Percentiles rank a stretch among this genome's conserved stretches.
Evolutionary conservation across 2,888 invertebrate genomes (phyloP).

Genomic region (Cerastis rubricosa): DNA sequence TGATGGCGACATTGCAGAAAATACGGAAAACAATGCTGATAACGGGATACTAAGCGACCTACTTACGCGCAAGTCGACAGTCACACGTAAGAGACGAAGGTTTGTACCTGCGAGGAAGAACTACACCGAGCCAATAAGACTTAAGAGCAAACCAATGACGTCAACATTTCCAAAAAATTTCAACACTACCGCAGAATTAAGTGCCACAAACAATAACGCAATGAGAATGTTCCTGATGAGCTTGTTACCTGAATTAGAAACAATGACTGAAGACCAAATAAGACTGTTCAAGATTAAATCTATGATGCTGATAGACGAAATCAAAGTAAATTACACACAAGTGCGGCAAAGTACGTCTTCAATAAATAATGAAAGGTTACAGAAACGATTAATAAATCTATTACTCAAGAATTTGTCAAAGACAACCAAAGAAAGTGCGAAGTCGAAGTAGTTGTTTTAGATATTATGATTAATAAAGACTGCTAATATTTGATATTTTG

Average conservation of each 20-base stretch:
- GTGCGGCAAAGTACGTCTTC: conserved; percentile 31
- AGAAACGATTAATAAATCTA: conserved; percentile 70
- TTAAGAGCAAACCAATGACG: conserved; percentile 23
- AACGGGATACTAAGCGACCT: conserved; percentile 51
- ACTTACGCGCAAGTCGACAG: conserved; percentile 29
- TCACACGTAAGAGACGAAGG: conserved; percentile 53
- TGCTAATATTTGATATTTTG: conserved; percentile 41
- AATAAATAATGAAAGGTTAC: conserved; percentile 59
- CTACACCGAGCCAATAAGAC: conserved; percentile 20
- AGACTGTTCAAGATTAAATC: conserved; percentile 73
- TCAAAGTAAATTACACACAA: conserved; percentile 62
- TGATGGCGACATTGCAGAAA: conserved; percentile 43
- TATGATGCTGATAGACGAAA: conserved; percentile 70
- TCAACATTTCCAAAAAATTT: conserved; percentile 21
- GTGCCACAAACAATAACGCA: conserved; percentile 31
- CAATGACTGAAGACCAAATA: conserved; percentile 71
- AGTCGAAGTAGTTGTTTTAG: conserved; percentile 14
- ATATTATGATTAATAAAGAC: conserved; percentile 38
- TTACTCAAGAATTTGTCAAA: conserved; percentile 66
- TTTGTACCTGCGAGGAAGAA: conserved; percentile 51
- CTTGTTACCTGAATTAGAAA: conserved; percentile 71
- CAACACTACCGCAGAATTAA: background rate
- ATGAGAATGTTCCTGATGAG: conserved; percentile 71
- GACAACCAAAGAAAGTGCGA: conserved; percentile 20
- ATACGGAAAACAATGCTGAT: conserved; percentile 33